Evolutionary conservation across 2,113 vertebrate species (phyloP), one percentile per base, ranked within the genome.

Genomic region (Arizona elegans): DNA sequence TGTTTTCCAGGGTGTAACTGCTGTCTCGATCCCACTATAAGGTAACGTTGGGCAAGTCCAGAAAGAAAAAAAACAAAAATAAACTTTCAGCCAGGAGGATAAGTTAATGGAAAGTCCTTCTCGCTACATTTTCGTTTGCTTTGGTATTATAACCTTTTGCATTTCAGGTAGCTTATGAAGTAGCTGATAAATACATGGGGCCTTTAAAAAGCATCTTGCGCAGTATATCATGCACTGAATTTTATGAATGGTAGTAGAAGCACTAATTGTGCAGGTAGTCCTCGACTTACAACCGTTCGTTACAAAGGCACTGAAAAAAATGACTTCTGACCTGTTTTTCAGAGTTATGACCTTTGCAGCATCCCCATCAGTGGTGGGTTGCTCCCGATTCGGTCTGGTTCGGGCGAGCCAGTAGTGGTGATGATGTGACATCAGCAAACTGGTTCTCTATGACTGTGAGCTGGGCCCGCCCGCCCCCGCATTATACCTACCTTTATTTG

Each of bases 101-200:
- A 62, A 88, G 33, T 88, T 88, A 88, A 92, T 92, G 91, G 91
- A 88, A 92, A 92, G 11, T 29, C 88, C 88, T 62, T 13, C 5
- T 13, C 5, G 7, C n/a, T 43, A 38, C 5, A 3, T n/a, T 55
- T 88, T 19, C 17, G 19, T 8, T 54, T 53, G 56, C 86, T 70
- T 92, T 59, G 58, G 26, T 65, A 53, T 53, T 70, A 38, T 59
- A 58, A 65, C 47, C 86, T 88, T 92, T 88, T 88, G n/a, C 54
- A 65, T 65, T 58, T 65, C 54, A n/a, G 87, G 21, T 53, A 88
- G 24, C 55, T 86, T 50, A 43, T 10, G n/a, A 56, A n/a, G 54
- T 86, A 43, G 56, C 23, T 86, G 91, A 52, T 52, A 53, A 3
- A 53, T 65, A 4, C 11, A 38, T 54, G n/a, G 33, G 65, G 62